Conservation (phyloP, 2,113 vertebrate species). For the Elgaria multicarinata region DNA sequence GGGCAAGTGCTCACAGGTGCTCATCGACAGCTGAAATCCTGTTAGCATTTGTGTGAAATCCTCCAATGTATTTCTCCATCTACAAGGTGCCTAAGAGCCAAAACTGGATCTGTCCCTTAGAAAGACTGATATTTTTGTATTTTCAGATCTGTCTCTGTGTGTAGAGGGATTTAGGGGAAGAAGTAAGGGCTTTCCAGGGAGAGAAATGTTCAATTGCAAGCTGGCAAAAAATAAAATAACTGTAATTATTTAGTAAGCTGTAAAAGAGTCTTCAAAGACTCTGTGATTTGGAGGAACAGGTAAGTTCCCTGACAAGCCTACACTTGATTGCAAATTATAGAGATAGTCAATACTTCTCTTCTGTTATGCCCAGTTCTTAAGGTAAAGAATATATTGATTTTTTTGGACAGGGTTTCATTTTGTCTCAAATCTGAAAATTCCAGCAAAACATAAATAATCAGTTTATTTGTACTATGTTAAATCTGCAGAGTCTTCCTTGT, state of each 20-base stretch:
- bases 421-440: slow-evolving; percentile 6
- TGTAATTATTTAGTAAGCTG: slow-evolving; percentile 11
- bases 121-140: background rate
- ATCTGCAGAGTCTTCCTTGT: background rate
- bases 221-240: slow-evolving; percentile 24
- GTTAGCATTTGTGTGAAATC: background rate
- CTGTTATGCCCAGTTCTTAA: background rate
- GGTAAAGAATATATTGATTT: background rate
- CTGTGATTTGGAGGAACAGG: background rate
- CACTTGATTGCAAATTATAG: background rate
- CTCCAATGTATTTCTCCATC: background rate
- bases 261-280: slow-evolving; percentile 28
- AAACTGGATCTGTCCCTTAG: slow-evolving; percentile 43
- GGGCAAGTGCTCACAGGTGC: too few relatives aligned
- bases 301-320: slow-evolving; percentile 10
- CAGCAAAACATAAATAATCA: background rate
- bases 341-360: slow-evolving; percentile 8
- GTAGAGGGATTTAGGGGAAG: background rate
- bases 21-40: too few relatives aligned
- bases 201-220: background rate
- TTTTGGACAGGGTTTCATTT: slow-evolving; percentile 1
- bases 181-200: background rate
- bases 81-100: background rate
- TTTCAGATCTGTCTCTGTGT: background rate
- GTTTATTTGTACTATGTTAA: background rate